These are phyloP conservation scores for Campoplex nolae DNA, from an alignment of 2,888 invertebrate genomes.

Conservation along the genomic window DNA sequence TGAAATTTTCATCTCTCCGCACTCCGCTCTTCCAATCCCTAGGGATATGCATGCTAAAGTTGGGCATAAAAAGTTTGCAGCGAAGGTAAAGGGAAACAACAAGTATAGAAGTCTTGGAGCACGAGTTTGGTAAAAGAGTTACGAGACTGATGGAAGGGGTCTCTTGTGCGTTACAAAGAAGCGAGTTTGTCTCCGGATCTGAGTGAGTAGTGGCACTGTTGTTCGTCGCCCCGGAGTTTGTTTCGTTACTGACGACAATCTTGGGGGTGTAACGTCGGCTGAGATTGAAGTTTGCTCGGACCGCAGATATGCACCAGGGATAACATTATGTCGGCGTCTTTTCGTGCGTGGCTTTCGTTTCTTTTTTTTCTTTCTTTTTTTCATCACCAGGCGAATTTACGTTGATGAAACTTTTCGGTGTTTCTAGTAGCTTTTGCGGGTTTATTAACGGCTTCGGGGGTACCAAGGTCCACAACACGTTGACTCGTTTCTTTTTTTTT, in stretches of 20 bases:
- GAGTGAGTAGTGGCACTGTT: constrained; percentile 36
- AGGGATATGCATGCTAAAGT: constrained; percentile 31
- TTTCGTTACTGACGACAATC: constrained; percentile 39
- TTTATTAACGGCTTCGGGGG: not conserved
- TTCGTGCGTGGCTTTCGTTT: not conserved
- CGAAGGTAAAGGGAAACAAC: constrained; percentile 5
- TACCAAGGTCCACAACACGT: not conserved
- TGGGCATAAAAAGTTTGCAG: constrained; percentile 17
- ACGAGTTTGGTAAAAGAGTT: constrained; percentile 45
- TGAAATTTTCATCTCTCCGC: constrained; percentile 13
- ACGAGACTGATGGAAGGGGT: constrained; percentile 33
- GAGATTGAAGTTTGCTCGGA: constrained; percentile 63
- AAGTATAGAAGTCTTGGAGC: constrained; percentile 9
- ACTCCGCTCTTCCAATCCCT: not conserved
- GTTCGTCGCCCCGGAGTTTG: constrained; percentile 17
- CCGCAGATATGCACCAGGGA: constrained; percentile 55
- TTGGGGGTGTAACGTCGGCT: constrained; percentile 21
- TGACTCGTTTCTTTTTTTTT: not conserved
- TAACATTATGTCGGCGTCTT: constrained; percentile 40
- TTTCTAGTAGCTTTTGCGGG: not conserved
- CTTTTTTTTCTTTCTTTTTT: constrained; percentile 29
- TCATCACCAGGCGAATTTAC: not conserved
- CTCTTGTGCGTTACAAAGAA: constrained; percentile 59
- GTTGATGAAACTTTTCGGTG: constrained; percentile 1
- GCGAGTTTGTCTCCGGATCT: constrained; percentile 10